Conservation (phyloP, 2,113 vertebrate genomes). For the Embiotoca jacksoni region DNA sequence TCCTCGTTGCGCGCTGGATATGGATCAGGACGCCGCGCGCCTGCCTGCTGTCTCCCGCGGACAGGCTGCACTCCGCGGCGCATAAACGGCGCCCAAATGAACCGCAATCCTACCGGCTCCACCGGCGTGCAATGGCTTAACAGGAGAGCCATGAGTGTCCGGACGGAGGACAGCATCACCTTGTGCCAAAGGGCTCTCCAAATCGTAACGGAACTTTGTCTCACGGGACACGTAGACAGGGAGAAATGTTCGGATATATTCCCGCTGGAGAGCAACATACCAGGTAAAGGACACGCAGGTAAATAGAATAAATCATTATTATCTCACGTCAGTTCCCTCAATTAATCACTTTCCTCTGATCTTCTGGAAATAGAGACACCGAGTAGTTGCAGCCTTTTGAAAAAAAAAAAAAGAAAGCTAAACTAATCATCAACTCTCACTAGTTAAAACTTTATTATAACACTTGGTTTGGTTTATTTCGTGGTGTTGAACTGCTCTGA, state of each 20-base stretch:
- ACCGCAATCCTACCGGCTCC: conserved; percentile 71
- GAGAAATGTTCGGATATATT: conserved; percentile 95
- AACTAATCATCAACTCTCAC: not conserved
- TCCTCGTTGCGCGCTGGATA: conserved; percentile 69
- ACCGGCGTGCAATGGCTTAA: conserved; percentile 88
- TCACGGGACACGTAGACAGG: conserved; percentile 91
- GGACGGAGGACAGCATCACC: conserved; percentile 89
- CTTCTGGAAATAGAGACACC: too few relatives aligned
- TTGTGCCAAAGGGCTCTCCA: conserved; percentile 95
- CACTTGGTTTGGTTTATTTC: not conserved
- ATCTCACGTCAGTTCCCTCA: not conserved
- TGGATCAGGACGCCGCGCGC: conserved; percentile 73
- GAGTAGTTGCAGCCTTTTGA: not conserved
- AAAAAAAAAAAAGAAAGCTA: not conserved
- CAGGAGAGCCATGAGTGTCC: conserved; percentile 89
- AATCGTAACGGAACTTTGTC: conserved; percentile 95
- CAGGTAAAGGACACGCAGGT: conserved; percentile 92
- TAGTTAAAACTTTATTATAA: conserved; percentile 22
- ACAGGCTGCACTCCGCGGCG: conserved; percentile 63
- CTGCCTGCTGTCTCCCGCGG: conserved; percentile 34
- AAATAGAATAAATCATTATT: conserved; percentile 70
- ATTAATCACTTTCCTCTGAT: not conserved
- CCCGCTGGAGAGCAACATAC: conserved; percentile 86
- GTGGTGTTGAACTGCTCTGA: not conserved
- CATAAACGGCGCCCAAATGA: conserved; percentile 75